phyloP scores from a whole-genome alignment of 2,888 invertebrate species.

The Drosophila mimetica region DNA sequence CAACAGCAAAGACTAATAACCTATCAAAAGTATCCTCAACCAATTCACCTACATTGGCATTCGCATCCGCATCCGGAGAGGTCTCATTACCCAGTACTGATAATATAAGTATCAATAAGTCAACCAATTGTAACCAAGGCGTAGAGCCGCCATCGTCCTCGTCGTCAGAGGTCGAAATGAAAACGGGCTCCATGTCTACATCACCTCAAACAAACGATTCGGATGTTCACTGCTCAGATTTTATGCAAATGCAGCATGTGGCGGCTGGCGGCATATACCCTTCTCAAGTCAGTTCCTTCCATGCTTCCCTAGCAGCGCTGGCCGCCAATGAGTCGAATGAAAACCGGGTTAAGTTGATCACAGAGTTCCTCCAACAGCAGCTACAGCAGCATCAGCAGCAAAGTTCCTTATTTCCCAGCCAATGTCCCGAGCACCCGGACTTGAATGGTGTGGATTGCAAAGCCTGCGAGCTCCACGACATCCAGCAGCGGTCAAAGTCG shows the following conservation, averaged over 20 bases:
- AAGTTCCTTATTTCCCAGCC: constrained; percentile 62
- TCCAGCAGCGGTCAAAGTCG: constrained; percentile 67
- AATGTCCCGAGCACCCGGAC: constrained; percentile 82
- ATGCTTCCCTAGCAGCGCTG: constrained; percentile 80
- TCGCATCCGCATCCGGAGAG: constrained; percentile 23
- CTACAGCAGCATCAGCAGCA: constrained; percentile 63
- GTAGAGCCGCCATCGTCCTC: constrained; percentile 26
- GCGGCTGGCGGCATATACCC: constrained; percentile 41
- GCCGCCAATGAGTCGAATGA: constrained; percentile 68
- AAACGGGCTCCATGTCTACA: constrained; percentile 11
- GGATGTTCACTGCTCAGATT: constrained; percentile 48
- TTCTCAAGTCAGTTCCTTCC: constrained; percentile 76
- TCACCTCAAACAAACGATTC: constrained; percentile 50
- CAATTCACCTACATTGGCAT: constrained; percentile 13
- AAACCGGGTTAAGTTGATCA: constrained; percentile 81
- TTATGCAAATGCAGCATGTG: constrained; percentile 53
- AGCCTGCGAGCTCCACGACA: constrained; percentile 82
- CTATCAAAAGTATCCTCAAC: constrained; percentile 61
- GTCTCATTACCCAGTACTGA: constrained; percentile 74
- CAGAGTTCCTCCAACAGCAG: constrained; percentile 84
- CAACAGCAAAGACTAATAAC: constrained; percentile 78
- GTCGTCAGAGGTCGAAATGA: constrained; percentile 21
- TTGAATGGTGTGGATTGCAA: constrained; percentile 83
- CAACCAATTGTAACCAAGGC: constrained; percentile 45
- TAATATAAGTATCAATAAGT: constrained; percentile 81